Evolutionary conservation across 1,140 invertebrate genomes (phyloP), one percentile per base, ranked within the genome.

Genomic region (Colletes gigas): DNA sequence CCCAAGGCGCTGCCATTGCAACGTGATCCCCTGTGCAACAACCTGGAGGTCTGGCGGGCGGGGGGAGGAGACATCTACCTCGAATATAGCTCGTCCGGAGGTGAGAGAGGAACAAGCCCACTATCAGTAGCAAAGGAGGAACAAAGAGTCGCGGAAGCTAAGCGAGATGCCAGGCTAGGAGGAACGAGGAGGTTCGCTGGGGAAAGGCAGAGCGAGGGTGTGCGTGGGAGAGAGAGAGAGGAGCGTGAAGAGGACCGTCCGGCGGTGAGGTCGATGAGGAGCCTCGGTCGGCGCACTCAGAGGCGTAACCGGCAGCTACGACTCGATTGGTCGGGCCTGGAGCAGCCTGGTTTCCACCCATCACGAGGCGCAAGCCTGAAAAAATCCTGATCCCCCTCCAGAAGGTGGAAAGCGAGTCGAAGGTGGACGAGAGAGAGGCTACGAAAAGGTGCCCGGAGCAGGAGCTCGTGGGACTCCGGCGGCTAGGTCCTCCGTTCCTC

Each of bases 301-400:
- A 86, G 84, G 83, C 88, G 88, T 87, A 89, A 90, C 90, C 89
- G 82, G 80, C 69, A 81, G 78, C 89, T 71, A 63, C 80, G 74
- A 67, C 85, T 83, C 81, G 85, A 92, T 92, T 92, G 92, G 92
- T 83, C 86, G 87, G 63, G 69, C 76, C 78, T 70, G 81, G 84
- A 87, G 81, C 80, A 74, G 88, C 80, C 84, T 75, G 81, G 89
- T 90, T 81, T 82, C 87, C 91, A 89, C 91, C 92, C 91, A 93
- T 88, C 90, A 90, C 90, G n/a, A 91, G 90, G 89, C 90, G 90
- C 91, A 88, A 79, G 65, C 76, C 63, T 68, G 84, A 90, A 92
- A 93, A 92, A 92, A 90, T 78, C 39, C 41, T 4, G 60, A 74
- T 57, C 82, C 67, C 79, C 84, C 77, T 80, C 75, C 78, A 77